Conservation (phyloP, 2,888 invertebrate species). For the Eremobia ochroleuca region DNA sequence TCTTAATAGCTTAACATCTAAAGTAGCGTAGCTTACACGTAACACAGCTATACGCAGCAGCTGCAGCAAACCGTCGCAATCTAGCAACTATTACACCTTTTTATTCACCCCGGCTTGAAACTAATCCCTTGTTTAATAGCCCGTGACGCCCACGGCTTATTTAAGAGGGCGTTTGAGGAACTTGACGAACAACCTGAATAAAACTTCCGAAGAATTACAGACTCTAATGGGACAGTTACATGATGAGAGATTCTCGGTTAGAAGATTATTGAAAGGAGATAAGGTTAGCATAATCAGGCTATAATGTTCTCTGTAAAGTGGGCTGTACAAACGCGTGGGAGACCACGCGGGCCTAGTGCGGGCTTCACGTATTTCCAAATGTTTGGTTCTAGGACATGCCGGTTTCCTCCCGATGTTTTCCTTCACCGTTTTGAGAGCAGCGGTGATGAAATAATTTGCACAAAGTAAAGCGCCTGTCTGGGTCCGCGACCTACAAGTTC, state of each 20-base stretch:
- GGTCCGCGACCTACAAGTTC: too few relatives aligned
- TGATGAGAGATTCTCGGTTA: not conserved
- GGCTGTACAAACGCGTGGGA: too few relatives aligned
- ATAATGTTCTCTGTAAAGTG: too few relatives aligned
- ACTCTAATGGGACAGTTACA: not conserved
- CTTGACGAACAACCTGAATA: constrained; percentile 73
- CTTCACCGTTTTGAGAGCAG: too few relatives aligned
- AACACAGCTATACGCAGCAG: constrained; percentile 5
- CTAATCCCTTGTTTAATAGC: constrained; percentile 80
- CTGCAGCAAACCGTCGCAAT: constrained; percentile 41
- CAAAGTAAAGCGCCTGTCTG: too few relatives aligned
- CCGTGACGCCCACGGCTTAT: constrained; percentile 74
- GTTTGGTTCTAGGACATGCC: too few relatives aligned
- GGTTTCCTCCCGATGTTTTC: too few relatives aligned
- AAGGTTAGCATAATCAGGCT: too few relatives aligned
- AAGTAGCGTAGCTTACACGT: constrained; percentile 29
- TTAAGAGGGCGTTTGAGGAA: constrained; percentile 73
- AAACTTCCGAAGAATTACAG: constrained; percentile 74
- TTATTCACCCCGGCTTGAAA: constrained; percentile 71
- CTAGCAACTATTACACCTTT: constrained; percentile 72
- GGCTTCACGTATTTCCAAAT: too few relatives aligned
- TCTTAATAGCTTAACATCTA: constrained; percentile 29
- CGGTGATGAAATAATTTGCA: too few relatives aligned
- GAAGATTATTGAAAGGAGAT: not conserved
- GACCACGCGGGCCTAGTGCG: too few relatives aligned